These are phyloP conservation scores for Brachionus rotundiformis DNA, from an alignment of 1,140 invertebrate genomes.

Conservation along the genomic window DNA sequence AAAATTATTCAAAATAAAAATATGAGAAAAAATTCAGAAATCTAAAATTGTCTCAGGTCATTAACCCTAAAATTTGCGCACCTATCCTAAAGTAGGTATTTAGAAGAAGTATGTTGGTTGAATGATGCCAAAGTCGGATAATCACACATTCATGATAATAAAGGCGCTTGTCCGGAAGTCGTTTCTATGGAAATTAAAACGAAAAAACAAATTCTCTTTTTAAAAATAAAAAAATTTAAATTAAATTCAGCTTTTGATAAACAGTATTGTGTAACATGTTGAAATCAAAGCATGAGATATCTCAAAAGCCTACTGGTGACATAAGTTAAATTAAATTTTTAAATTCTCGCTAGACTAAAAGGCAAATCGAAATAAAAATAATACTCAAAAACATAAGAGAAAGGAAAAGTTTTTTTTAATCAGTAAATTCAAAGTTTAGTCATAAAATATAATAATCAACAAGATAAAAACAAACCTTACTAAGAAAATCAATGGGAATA, in stretches of 20 bases:
- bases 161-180: neutral
- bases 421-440: neutral
- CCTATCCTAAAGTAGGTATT: neutral
- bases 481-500: neutral
- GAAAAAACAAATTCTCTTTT: neutral
- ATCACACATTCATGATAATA: neutral
- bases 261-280: neutral
- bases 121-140: neutral
- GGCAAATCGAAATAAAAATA: neutral
- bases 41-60: neutral
- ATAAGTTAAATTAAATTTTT: constrained; percentile 2
- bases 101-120: neutral
- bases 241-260: neutral
- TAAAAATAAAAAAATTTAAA: neutral
- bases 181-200: neutral
- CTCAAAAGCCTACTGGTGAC: neutral
- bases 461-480: neutral
- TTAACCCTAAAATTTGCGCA: neutral
- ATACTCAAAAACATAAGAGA: neutral
- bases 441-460: neutral
- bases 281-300: neutral
- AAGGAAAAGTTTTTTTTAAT: too few relatives aligned
- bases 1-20: neutral
- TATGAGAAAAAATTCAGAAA: neutral
- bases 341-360: neutral